Evolutionary conservation across 2,888 invertebrate genomes (phyloP), one percentile per base, ranked within the genome.

Genomic region (Minunthozetes semirufus): DNA sequence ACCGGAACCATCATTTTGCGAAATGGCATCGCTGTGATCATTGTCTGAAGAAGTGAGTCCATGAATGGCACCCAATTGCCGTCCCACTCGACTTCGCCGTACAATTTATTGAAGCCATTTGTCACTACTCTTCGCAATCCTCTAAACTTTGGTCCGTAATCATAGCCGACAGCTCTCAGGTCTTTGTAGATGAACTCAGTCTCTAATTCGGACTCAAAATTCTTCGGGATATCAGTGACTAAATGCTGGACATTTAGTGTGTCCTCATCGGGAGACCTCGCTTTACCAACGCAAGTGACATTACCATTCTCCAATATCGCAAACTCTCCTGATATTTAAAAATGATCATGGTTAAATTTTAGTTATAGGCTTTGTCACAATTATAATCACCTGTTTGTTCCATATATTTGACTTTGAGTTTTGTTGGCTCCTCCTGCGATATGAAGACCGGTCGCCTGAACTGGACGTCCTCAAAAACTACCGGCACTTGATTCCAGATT

Each of bases 401-500:
- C 80, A 82, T 80, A 9, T 84, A 79, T 46, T 29, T 50, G 9
- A 74, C 74, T 56, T 29, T 71, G 27, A 74, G 53, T 59, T 38
- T 50, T 15, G 53, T 46, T 3, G 22, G 4, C 4, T 25, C 25
- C 5, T 4, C 25, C 9, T 74, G 71, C 17, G 68, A 70, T n/a
- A 74, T n/a, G n/a, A 75, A 63, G 25, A 71, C 53, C 9, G 75
- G 71, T 42, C 75, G 46, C 27, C 59, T 6, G 25, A 75, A 63
- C 59, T 59, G 89, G 0, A 97, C 87, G 83, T 98, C 88, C 83
- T 96, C 94, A 79, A 98, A 86, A 1, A 92, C 86, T 0, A 99
- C 89, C 0, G 94, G 89, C 42, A 92, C 87, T 80, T 92, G 89
- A 80, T 92, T 89, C 79, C 86, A 88, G 78, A 90, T 89, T 74